Conservation (phyloP, 2,797 vertebrate genomes). For the Acomys russatus region DNA sequence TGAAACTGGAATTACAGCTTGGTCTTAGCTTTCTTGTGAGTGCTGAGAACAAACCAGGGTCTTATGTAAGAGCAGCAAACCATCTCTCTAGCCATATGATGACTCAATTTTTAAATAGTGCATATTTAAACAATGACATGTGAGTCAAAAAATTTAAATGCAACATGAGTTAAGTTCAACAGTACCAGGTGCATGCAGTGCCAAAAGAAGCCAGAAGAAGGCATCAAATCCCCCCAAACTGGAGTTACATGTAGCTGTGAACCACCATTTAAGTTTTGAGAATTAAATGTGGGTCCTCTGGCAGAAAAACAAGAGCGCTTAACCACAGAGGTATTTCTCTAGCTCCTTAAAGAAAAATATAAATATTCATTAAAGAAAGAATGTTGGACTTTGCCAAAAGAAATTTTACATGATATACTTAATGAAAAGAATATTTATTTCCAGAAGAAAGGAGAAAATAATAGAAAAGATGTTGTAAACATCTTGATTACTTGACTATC, state of each 20-base stretch:
- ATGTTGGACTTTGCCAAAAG: neutral
- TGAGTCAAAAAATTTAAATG: neutral
- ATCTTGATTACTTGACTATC: neutral
- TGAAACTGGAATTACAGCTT: neutral
- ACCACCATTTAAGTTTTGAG: too few relatives aligned
- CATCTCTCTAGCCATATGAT: neutral
- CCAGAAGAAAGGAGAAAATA: neutral
- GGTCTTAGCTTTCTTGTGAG: too few relatives aligned
- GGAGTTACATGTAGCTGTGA: too few relatives aligned
- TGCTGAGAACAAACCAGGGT: neutral
- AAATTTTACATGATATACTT: neutral
- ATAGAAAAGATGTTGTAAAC: neutral
- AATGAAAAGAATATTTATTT: neutral
- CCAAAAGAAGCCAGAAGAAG: too few relatives aligned
- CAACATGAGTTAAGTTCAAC: neutral
- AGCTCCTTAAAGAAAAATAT: too few relatives aligned
- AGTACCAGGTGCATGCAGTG: too few relatives aligned
- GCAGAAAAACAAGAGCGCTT: too few relatives aligned
- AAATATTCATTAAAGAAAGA: neutral
- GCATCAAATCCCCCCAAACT: too few relatives aligned
- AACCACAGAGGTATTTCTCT: too few relatives aligned
- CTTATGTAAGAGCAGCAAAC: neutral
- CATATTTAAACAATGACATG: neutral
- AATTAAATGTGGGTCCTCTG: too few relatives aligned
- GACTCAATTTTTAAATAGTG: conserved; percentile 15